phyloP scores from a whole-genome alignment of 2,888 invertebrate genomes.

The Alentia gelatinosa region DNA sequence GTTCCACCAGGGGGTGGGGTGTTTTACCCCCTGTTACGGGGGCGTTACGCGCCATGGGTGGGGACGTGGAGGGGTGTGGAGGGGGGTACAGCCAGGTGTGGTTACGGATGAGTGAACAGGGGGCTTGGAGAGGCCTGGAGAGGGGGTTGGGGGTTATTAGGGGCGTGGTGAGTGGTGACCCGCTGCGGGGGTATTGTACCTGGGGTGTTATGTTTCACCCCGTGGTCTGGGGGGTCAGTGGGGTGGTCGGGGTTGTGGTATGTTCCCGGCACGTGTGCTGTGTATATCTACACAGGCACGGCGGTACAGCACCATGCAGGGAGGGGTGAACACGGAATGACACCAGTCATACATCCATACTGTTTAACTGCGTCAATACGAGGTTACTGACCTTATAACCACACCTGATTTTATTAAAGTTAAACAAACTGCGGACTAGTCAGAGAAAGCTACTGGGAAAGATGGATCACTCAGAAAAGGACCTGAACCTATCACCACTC shows the following conservation, averaged over 20 bases:
- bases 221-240: too few relatives aligned
- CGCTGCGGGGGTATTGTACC: neutral
- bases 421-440: too few relatives aligned
- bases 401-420: too few relatives aligned
- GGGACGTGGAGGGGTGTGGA: neutral
- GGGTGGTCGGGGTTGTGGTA: too few relatives aligned
- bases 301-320: neutral
- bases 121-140: neutral
- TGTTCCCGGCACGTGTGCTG: too few relatives aligned
- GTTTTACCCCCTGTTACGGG: neutral
- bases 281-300: too few relatives aligned
- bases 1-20: neutral
- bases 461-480: too few relatives aligned
- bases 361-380: too few relatives aligned
- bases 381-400: too few relatives aligned
- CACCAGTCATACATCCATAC: too few relatives aligned
- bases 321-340: neutral
- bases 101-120: neutral
- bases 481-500: too few relatives aligned
- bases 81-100: neutral
- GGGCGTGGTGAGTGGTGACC: neutral
- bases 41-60: conserved; percentile 13
- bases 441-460: too few relatives aligned
- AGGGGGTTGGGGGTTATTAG: neutral
- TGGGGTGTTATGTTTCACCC: neutral